Evolutionary conservation across 2,888 invertebrate genomes (phyloP), one percentile per base, ranked within the genome.

Genomic region (Timandra comae): DNA sequence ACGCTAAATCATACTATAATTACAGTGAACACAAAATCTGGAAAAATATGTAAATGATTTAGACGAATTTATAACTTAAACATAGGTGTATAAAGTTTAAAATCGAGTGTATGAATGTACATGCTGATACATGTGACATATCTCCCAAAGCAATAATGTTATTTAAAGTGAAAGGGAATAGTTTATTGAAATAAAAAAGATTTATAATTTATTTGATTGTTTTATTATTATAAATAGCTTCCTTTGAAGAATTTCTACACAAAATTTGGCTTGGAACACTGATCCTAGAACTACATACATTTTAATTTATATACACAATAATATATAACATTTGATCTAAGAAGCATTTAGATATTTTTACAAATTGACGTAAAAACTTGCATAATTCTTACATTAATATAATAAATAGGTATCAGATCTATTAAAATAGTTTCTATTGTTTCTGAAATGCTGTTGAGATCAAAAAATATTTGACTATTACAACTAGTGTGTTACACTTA

Each of bases 361-460:
- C 16, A 16, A 16, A n/a, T 16, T 16, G 3, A 16, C 5, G 16
- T 16, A 4, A 16, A 16, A 16, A 5, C 1, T 16, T 16, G 16
- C 4, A 16, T 16, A 16, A 16, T 16, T 16, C 16, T 16, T 6
- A 16, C 3, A 5, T 16, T 16, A 16, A 5, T 16, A 16, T 4
- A 16, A 16, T 16, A 16, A 16, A 16, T 16, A 1, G 3, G 6
- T 16, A 16, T 16, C 16, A 16, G 16, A 16, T 16, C 16, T 16
- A 16, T 6, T 9, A 11, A 24, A 10, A 10, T 10, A 24, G 3
- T 10, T 5, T 7, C 11, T 13, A 12, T 7, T 13, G 4, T 13
- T 27, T 13, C n/a, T 21, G 10, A 46, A 49, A 49, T 46, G 44
- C 49, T 44, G 35, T 33, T 43, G 46, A 46, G 49, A 49, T 49